Conservation (phyloP, 2,888 invertebrate species). For the Coenonympha arcania region DNA sequence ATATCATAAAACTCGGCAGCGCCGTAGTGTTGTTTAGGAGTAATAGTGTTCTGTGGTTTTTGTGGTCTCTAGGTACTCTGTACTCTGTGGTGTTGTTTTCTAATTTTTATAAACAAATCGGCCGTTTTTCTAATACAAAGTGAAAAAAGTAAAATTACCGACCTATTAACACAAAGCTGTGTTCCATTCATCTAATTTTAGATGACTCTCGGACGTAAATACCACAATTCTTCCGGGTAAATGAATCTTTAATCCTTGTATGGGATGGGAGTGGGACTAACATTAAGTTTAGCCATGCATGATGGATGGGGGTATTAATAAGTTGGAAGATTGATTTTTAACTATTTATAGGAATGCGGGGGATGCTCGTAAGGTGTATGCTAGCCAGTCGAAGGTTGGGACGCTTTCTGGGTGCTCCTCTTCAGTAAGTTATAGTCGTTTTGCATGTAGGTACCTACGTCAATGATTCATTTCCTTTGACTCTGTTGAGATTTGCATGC, state of each 20-base stretch:
- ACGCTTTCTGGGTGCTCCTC: constrained; percentile 81
- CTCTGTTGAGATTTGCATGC: neutral
- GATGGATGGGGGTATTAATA: constrained; percentile 51
- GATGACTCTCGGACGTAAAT: constrained; percentile 72
- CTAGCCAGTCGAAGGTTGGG: constrained; percentile 77
- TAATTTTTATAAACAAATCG: constrained; percentile 20
- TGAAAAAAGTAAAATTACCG: constrained; percentile 8
- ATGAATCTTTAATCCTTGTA: constrained; percentile 50
- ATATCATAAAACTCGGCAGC: no score
- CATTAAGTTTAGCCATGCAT: constrained; percentile 55
- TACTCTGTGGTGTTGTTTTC: no score
- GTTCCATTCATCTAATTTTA: constrained; percentile 27
- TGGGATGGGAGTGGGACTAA: constrained; percentile 32
- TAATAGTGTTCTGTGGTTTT: no score
- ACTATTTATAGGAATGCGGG: constrained; percentile 74
- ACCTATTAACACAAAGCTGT: constrained; percentile 12
- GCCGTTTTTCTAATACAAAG: constrained; percentile 14
- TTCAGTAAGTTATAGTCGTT: constrained; percentile 70
- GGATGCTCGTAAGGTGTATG: constrained; percentile 68
- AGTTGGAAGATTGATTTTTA: constrained; percentile 62
- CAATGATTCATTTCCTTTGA: constrained; percentile 21
- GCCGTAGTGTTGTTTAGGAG: no score
- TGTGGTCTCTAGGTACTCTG: no score
- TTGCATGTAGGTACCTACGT: constrained; percentile 14
- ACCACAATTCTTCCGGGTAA: constrained; percentile 71